These are phyloP conservation scores for Tethea ocularis DNA, from an alignment of 2,888 invertebrate genomes.

Conservation along the genomic window DNA sequence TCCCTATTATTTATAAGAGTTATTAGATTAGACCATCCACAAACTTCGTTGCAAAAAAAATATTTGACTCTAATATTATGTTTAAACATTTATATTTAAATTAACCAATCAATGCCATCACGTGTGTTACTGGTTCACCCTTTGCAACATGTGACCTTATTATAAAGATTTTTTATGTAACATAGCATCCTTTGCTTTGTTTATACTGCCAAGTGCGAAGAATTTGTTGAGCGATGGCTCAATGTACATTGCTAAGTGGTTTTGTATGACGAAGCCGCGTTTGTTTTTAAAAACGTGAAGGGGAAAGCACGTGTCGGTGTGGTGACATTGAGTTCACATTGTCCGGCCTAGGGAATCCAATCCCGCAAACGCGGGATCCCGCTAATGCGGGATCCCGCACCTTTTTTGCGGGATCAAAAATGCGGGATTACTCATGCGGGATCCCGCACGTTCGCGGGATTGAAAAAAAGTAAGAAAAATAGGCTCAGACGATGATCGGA, in stretches of 20 bases:
- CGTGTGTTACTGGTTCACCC: not conserved
- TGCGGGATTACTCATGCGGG: no score
- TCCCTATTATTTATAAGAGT: no score
- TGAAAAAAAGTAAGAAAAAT: no score
- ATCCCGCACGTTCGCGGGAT: no score
- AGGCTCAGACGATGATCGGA: no score
- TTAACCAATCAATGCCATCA: not conserved
- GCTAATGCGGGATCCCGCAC: no score
- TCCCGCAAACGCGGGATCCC: no score
- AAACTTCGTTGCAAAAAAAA: no score
- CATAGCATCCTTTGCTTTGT: not conserved
- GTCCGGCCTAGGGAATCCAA: not conserved
- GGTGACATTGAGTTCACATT: constrained; percentile 17
- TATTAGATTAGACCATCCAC: no score
- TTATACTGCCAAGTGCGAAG: not conserved
- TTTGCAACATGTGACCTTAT: not conserved
- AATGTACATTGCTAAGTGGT: not conserved
- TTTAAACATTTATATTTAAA: not conserved
- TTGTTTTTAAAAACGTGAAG: constrained; percentile 18
- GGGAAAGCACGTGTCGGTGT: constrained; percentile 14
- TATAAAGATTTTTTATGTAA: not conserved
- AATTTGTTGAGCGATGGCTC: not conserved
- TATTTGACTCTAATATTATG: not conserved
- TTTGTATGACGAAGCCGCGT: not conserved
- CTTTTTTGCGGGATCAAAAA: no score